Percentiles rank a stretch among this genome's conserved stretches.
These are phyloP conservation scores for Hippocampus abdominalis DNA, from an alignment of 2,113 vertebrate genomes.

Conservation along the genomic window DNA sequence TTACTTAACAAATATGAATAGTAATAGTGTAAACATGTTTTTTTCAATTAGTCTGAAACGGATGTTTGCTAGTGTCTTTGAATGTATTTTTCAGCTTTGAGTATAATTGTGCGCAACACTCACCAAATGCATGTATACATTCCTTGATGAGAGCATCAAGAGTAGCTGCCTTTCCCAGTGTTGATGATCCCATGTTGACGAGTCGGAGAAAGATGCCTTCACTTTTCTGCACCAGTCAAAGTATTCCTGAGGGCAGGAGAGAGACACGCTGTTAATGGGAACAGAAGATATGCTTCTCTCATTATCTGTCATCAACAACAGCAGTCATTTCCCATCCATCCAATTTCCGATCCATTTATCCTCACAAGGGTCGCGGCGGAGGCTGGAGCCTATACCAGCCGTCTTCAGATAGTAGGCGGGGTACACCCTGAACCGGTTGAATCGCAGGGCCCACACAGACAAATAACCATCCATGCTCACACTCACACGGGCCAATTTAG, in stretches of 20 bases:
- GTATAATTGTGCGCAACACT: slow-evolving; percentile 16
- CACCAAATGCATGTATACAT: slow-evolving; percentile 90
- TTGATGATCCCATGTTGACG: slow-evolving; percentile 84
- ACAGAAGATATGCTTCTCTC: too few species aligned
- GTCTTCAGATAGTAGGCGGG: too few species aligned
- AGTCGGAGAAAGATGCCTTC: slow-evolving; percentile 29
- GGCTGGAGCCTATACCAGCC: too few species aligned
- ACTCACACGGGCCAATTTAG: too few species aligned
- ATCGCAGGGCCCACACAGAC: too few species aligned
- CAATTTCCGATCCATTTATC: too few species aligned
- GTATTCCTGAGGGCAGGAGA: slow-evolving; percentile 17
- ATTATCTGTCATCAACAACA: too few species aligned
- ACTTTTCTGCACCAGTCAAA: slow-evolving; percentile 19
- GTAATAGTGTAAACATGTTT: not conserved
- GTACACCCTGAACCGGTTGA: too few species aligned
- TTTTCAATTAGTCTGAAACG: not conserved
- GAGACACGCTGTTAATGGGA: not conserved
- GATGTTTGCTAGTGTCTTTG: not conserved
- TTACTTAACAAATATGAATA: too few species aligned
- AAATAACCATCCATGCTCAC: too few species aligned
- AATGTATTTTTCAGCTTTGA: not conserved
- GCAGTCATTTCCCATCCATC: too few species aligned
- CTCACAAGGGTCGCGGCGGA: too few species aligned
- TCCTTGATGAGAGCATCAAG: slow-evolving; percentile 83
- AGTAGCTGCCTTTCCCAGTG: slow-evolving; percentile 87